These are phyloP conservation scores for Drosophila persimilis DNA, from an alignment of 1,140 invertebrate genomes.

Conservation along the genomic window DNA sequence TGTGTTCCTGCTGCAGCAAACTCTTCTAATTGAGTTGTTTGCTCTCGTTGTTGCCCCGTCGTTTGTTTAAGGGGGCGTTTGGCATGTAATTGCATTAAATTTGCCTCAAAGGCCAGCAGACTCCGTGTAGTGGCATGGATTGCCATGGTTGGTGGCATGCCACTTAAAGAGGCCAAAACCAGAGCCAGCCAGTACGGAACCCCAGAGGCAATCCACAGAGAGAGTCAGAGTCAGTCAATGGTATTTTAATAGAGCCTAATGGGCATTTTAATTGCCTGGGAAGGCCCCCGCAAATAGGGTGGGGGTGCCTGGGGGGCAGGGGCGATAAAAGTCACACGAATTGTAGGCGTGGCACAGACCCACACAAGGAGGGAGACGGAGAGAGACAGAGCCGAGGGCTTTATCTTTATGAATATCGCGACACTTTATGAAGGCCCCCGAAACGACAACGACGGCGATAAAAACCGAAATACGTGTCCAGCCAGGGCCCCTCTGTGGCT, in stretches of 20 bases:
- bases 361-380: conserved; percentile 7
- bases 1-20: neutral
- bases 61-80: conserved; percentile 26
- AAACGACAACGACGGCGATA: conserved; percentile 51
- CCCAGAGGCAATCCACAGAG: neutral
- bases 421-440: conserved; percentile 63
- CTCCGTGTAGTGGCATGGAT: conserved; percentile 11
- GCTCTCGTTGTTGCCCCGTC: conserved; percentile 19
- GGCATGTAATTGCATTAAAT: conserved; percentile 59
- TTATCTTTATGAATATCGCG: conserved; percentile 70
- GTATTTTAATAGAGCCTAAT: conserved; percentile 68
- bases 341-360: conserved; percentile 13
- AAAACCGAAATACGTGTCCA: conserved; percentile 49
- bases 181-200: neutral
- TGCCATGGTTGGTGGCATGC: conserved; percentile 17
- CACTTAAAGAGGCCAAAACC: conserved; percentile 41
- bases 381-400: conserved; percentile 12
- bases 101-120: conserved; percentile 31
- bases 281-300: conserved; percentile 14
- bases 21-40: conserved; percentile 58
- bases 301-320: neutral
- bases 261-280: conserved; percentile 54
- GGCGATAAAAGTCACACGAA: conserved; percentile 48
- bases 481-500: neutral
- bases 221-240: conserved; percentile 36